Evolutionary conservation across 2,888 invertebrate genomes (phyloP), one percentile per base, ranked within the genome.

Genomic region (Emmelina monodactyla): DNA sequence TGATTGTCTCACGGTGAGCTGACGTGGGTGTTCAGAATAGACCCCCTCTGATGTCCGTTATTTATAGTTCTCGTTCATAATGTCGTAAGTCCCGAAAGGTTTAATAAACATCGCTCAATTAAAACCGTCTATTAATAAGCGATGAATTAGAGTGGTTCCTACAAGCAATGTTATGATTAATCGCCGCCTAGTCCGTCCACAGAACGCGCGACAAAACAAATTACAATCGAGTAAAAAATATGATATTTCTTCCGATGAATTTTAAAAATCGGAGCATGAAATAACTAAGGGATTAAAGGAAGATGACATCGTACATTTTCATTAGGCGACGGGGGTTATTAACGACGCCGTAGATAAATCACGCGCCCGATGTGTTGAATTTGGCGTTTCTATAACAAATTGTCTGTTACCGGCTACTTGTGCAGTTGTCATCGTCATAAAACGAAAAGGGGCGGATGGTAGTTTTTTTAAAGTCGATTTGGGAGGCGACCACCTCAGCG

Each of bases 401-500:
- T 39, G 31, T 39, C 38, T 40, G 45, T 42, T 39, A 29, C 29
- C 29, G 53, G 62, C 62, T 62, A 65, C 69, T 62, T 65, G 66
- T 63, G 56, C 50, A 63, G 59, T 65, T 69, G 71, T 67, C 67
- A 60, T 61, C 54, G 53, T 47, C 67, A 69, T 70, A 72, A 72
- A 73, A 53, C 55, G 50, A 55, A 53, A 50, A 63, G 61, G 62
- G 62, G 61, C 59, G 61, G 60, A 61, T 55, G 58, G 51, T 33
- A 31, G 29, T 59, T 68, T 66, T 69, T 69, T 60, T 47, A 13
- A 46, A 39, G 44, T 45, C 50, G 47, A 54, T 52, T 56, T 46
- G 71, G 72, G 69, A 64, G 73, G 75, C 68, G 73, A 73, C 75
- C 76, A 75, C 75, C 73, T 71, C 54, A 57, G 51, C 55, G 42